These are phyloP conservation scores for Onychostruthus taczanowskii DNA, from an alignment of 2,113 vertebrate species.

Conservation along the genomic window DNA sequence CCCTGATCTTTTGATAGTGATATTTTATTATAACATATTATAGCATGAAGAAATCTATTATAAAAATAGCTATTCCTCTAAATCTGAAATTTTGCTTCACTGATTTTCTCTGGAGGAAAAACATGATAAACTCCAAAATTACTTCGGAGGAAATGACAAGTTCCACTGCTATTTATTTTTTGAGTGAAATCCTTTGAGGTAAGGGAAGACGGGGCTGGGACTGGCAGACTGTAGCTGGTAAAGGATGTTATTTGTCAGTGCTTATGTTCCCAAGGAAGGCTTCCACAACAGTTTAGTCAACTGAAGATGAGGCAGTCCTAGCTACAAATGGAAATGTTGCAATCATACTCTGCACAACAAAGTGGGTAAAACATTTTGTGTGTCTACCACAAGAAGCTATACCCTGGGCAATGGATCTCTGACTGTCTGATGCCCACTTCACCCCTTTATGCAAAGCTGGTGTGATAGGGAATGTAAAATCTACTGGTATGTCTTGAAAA, in stretches of 20 bases:
- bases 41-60: not conserved
- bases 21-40: not conserved
- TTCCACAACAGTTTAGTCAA: not conserved
- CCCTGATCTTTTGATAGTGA: not conserved
- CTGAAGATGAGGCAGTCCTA: not conserved
- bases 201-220: not conserved
- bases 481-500: not conserved
- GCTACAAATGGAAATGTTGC: not conserved
- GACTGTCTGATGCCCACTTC: not conserved
- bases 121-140: not conserved
- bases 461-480: not conserved
- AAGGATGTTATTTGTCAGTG: not conserved
- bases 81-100: not conserved
- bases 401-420: not conserved
- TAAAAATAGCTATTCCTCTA: not conserved
- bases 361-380: not conserved
- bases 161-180: not conserved
- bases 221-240: not conserved
- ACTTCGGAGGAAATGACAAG: not conserved
- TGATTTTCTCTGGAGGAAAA: not conserved
- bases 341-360: not conserved
- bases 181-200: not conserved
- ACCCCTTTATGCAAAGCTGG: not conserved
- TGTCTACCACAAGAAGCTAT: not conserved
- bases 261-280: not conserved